Base-by-base conservation (phyloP, 2,888 invertebrate genomes). In the Ganaspis brasiliensis region DNA sequence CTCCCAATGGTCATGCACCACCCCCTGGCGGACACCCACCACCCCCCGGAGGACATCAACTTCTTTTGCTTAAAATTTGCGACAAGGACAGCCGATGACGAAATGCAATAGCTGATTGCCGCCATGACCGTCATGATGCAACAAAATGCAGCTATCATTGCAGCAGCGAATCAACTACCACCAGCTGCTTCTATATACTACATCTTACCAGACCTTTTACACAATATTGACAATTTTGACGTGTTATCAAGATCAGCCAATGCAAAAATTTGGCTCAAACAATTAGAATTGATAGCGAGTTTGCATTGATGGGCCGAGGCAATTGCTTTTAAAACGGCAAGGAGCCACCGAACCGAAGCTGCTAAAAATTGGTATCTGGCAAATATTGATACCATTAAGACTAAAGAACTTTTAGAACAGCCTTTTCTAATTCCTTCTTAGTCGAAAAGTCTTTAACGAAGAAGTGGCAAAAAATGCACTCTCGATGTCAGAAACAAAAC, bases 341-440 rank as follows among this genome's bases (percentile, higher is more conserved):
- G n/a, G n/a, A n/a, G 74, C 8, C 78, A 81, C 45, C 45, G 79
- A 1, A 73, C 71, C 8, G 72, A 55, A 6, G 78, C 59, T 2
- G 75, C 77, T 4, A 37, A 45, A n/a, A 77, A 70, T 35, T 78
- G 78, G 78, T 73, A 79, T 35, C n/a, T n/a, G n/a, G n/a, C n/a
- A n/a, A n/a, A n/a, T n/a, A n/a, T n/a, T n/a, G n/a, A n/a, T n/a
- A n/a, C 75, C 10, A 72, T 79, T 16, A 71, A 35, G 35, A 79
- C 19, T 81, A 79, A 74, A 12, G 31, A 14, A 76, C 73, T 14
- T 80, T 82, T 24, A 57, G 70, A 35, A 10, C 14, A 2, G 71
- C 74, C 1, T 74, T 72, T 8, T 16, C n/a, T 10, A 31, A 59
- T 1, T 78, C 78, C 1, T 79, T 79, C 10, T 12, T 52, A n/a